Evolutionary conservation across 2,797 vertebrate genomes (phyloP), one percentile per base, ranked within the genome.

Genomic region (Pterois miles): DNA sequence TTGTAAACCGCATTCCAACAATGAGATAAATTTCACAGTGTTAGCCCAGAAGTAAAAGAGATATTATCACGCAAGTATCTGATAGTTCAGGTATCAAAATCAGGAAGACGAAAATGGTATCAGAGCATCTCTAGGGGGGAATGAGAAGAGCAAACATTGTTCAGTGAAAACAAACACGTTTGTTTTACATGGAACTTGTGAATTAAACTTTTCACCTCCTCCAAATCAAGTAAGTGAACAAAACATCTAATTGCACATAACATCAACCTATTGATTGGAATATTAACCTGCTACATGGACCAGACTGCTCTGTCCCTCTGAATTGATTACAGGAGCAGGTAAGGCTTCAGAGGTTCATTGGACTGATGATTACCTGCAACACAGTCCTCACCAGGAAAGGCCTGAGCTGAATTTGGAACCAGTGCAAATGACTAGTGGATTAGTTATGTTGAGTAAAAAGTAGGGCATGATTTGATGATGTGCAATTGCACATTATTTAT

Each of bases 351-450:
- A 33, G 64, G 73, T 72, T 85, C 52, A 68, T 12, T 58, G 73
- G 65, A 78, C 57, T 68, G 31, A 79, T 77, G 78, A 89, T 87
- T 79, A 82, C 43, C 53, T 73, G 74, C 65, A 67, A 57, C 65
- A 1, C 59, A 58, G 31, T 80, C 54, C 46, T 74, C 22, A 80
- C 33, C 50, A 48, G 20, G 27, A 27, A 53, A 34, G 40, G 14
- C 38, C 33, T 62, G 56, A 72, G 76, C 43, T 70, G 76, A 74
- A 86, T 87, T 33, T 34, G 11, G 4, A 78, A 84, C 74, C 16
- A 56, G 18, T 36, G 27, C 5, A 71, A 71, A 64, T 60, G 29
- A 71, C 33, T 53, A n/a, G 2, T 56, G 38, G 8, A 64, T 78
- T 8, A 27, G 43, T 34, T 33, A 54, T 25, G 22, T 29, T 23